A percentile compares a stretch with the other conserved stretches of the same genome.
phyloP scores from a whole-genome alignment of 2,113 vertebrate genomes.

The Regulus satrapa region DNA sequence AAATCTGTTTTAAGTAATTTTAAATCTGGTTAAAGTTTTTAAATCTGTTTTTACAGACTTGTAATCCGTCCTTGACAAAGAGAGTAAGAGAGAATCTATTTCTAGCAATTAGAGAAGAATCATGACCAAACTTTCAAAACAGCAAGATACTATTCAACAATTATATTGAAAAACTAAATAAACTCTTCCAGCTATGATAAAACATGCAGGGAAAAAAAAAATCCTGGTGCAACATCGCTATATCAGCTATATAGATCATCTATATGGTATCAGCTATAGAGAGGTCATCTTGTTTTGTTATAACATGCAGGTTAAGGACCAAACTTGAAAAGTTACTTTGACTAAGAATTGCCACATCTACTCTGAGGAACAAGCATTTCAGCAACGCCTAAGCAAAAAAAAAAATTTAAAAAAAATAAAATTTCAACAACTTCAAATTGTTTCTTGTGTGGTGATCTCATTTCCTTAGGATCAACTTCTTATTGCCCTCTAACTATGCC shows the following conservation, averaged over 20 bases:
- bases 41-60: not conserved
- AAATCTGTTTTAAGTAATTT: not conserved
- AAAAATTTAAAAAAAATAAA: not conserved
- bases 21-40: not conserved
- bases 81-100: not conserved
- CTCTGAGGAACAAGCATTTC: not conserved
- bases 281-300: not conserved
- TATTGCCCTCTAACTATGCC: no score
- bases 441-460: not conserved
- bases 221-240: not conserved
- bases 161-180: no score
- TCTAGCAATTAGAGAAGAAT: not conserved
- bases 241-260: no score
- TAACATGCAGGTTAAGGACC: not conserved
- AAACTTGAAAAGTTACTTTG: not conserved
- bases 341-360: not conserved
- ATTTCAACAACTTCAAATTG: not conserved
- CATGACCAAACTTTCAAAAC: not conserved
- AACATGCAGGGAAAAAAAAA: not conserved
- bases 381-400: not conserved
- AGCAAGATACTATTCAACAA: not conserved
- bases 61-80: not conserved
- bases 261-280: not conserved
- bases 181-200: not conserved
- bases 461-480: not conserved